These are phyloP conservation scores for Artemia sinica DNA, from an alignment of 2,888 invertebrate species.

Conservation along the genomic window DNA sequence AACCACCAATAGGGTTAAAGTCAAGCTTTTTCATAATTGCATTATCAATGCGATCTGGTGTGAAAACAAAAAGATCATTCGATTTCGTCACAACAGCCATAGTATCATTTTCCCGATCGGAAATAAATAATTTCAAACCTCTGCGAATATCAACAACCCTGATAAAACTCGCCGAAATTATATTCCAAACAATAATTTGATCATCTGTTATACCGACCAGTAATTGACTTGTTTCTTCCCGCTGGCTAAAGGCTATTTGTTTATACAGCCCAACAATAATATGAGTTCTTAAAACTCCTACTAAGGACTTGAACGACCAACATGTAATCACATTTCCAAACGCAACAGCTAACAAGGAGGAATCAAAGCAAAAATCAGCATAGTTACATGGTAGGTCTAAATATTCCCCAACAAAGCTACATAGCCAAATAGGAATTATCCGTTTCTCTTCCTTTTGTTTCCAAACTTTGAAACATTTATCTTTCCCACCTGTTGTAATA, in stretches of 20 bases:
- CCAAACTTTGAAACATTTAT: slow-evolving; percentile 55
- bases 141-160: background rate
- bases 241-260: slow-evolving; percentile 2
- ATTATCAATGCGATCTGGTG: slow-evolving; percentile 1
- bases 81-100: slow-evolving; percentile 8
- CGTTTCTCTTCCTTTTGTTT: slow-evolving; percentile 38
- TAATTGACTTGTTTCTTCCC: slow-evolving; percentile 2
- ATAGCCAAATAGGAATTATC: slow-evolving; percentile 44
- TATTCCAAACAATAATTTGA: slow-evolving; percentile 9
- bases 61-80: background rate
- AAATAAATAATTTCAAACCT: background rate
- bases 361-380: slow-evolving; percentile 51
- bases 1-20: slow-evolving; percentile 3
- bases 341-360: slow-evolving; percentile 52
- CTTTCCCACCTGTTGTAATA: slow-evolving; percentile 47
- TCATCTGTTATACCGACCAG: background rate
- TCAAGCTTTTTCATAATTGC: slow-evolving; percentile 8
- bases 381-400: slow-evolving; percentile 40
- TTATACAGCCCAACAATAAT: background rate
- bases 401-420: slow-evolving; percentile 44
- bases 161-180: background rate
- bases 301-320: slow-evolving; percentile 34
- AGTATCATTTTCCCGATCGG: slow-evolving; percentile 1
- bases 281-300: background rate
- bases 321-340: slow-evolving; percentile 48